phyloP scores from a whole-genome alignment of 2,888 invertebrate species.

The Hipparchia semele region DNA sequence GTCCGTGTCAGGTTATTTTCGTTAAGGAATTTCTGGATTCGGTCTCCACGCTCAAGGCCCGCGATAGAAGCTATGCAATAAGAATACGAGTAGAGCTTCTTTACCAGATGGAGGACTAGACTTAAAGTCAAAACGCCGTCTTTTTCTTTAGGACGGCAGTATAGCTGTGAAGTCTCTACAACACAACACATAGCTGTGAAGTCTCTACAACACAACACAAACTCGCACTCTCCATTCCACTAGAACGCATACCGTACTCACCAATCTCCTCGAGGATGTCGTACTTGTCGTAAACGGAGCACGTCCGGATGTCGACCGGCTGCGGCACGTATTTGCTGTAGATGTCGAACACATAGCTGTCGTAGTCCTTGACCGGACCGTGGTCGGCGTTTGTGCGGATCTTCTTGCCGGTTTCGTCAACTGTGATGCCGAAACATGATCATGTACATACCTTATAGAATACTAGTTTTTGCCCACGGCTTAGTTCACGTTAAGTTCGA shows the following conservation, averaged over 20 bases:
- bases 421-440: constrained; percentile 49
- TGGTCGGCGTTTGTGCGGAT: constrained; percentile 95
- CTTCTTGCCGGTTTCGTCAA: constrained; percentile 94
- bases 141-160: too few relatives aligned
- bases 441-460: too few relatives aligned
- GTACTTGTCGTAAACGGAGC: constrained; percentile 98
- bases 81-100: too few relatives aligned
- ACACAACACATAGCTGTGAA: background rate
- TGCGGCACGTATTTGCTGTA: constrained; percentile 99
- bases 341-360: constrained; percentile 98
- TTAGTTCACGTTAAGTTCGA: too few relatives aligned
- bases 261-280: constrained; percentile 99
- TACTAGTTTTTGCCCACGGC: too few relatives aligned
- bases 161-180: too few relatives aligned
- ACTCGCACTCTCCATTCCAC: background rate
- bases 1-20: too few relatives aligned
- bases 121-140: too few relatives aligned
- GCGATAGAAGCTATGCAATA: too few relatives aligned
- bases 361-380: constrained; percentile 96
- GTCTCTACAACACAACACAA: background rate
- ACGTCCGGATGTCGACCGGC: constrained; percentile 97
- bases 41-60: too few relatives aligned
- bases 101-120: too few relatives aligned
- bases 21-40: too few relatives aligned
- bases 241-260: constrained; percentile 53